A percentile compares a stretch with the other conserved stretches of the same genome.
Evolutionary conservation across 2,797 vertebrate species (phyloP).

Genomic region (Neopelma chrysocephalum): DNA sequence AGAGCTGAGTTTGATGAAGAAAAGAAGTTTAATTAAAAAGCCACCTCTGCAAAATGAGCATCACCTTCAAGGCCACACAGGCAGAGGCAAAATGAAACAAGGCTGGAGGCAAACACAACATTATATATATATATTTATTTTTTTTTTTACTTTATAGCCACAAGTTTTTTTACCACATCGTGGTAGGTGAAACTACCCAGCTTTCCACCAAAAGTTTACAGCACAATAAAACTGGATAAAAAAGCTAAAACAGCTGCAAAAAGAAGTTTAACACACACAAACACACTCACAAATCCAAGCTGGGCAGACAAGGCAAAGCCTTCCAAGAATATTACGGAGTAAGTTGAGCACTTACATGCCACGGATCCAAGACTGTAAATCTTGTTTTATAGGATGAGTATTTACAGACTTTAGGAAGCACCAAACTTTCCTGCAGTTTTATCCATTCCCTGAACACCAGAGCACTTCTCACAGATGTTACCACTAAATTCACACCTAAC

Average conservation of each 20-base stretch:
- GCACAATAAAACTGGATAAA: neutral
- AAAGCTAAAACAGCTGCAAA: neutral
- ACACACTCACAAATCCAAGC: neutral
- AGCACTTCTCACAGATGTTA: neutral
- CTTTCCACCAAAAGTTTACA: neutral
- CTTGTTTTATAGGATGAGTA: neutral
- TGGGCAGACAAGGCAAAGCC: neutral
- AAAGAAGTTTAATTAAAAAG: conserved; percentile 21
- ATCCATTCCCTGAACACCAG: neutral
- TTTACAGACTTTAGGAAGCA: neutral
- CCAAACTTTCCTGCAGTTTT: neutral
- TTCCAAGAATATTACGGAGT: neutral
- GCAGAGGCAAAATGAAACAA: conserved; percentile 27
- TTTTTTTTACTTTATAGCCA: conserved; percentile 15
- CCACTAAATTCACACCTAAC: neutral
- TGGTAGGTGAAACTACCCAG: conserved; percentile 17
- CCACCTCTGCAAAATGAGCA: neutral
- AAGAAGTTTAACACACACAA: neutral
- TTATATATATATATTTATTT: neutral
- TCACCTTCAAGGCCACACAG: neutral
- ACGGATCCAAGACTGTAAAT: neutral
- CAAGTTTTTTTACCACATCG: neutral
- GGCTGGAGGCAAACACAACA: neutral
- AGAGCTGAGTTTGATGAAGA: neutral
- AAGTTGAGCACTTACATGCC: neutral